phyloP scores from a whole-genome alignment of 2,888 invertebrate genomes.

The Troides helena region DNA sequence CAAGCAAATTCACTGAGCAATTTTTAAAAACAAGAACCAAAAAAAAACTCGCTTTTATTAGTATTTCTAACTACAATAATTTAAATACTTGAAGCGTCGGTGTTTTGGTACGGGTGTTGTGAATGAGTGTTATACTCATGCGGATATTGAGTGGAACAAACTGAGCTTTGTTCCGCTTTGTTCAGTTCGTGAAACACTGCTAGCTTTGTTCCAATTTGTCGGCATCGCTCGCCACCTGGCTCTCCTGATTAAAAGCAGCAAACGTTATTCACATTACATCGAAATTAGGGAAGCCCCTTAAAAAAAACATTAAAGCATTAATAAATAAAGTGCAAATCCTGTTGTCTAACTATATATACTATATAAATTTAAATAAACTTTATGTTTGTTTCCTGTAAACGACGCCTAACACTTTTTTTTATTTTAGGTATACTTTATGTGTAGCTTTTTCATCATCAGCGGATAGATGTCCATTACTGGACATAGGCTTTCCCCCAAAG shows the following conservation, averaged over 20 bases:
- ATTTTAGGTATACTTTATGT: background rate
- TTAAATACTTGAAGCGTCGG: slow-evolving; percentile 1
- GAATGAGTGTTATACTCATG: slow-evolving; percentile 23
- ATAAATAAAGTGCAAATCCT: background rate
- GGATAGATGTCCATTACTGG: too few species aligned
- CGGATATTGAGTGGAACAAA: slow-evolving; percentile 36
- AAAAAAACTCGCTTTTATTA: background rate
- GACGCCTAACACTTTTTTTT: background rate
- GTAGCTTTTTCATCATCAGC: too few species aligned
- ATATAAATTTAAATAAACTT: background rate
- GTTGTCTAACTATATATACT: too few species aligned
- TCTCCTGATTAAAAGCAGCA: slow-evolving; percentile 30
- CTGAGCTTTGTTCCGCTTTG: slow-evolving; percentile 40
- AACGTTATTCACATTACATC: slow-evolving; percentile 19
- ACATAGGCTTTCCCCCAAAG: too few species aligned
- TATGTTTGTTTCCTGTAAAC: background rate
- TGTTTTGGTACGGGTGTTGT: slow-evolving; percentile 15
- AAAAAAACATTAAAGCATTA: background rate
- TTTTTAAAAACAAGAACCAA: background rate
- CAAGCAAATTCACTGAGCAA: background rate
- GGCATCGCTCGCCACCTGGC: slow-evolving; percentile 35
- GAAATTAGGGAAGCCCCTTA: background rate
- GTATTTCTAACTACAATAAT: background rate
- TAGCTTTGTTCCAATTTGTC: slow-evolving; percentile 46
- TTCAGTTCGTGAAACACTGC: slow-evolving; percentile 43